Base-by-base conservation (phyloP, 2,797 vertebrate species). In the Alectoris magna region DNA sequence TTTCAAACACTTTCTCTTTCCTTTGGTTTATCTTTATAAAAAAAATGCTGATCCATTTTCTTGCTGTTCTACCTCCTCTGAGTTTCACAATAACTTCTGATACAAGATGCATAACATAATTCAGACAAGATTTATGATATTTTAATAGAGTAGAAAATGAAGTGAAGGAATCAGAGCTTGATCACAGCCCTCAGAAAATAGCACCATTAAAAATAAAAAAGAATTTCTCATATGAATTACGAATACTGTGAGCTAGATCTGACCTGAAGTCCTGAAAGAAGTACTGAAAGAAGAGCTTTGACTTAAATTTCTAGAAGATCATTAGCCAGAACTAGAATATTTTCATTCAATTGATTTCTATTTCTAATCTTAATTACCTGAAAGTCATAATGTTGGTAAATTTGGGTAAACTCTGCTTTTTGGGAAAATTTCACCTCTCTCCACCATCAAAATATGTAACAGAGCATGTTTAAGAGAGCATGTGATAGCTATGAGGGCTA, bases 31-130 rank as follows among this genome's bases (percentile, higher is more conserved):
- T 38, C 14, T 72, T 59, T 39, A 26, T 18, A 78, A 88, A 83
- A 83, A 72, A 90, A 64, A 55, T 78, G 39, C 58, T 59, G 64
- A 91, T 38, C 76, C 29, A 49, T 88, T 82, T 83, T 92, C 46
- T 83, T 81, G 11, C 39, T 72, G 56, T 38, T 83, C 43, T 53
- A 79, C 18, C 44, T 91, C 88, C 34, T 84, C 29, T 23, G 15
- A 23, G 36, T 91, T 88, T 68, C 70, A 70, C 31, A 10, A n/a
- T 2, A 9, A 58, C 29, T 73, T 39, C 29, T 58, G 75, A 48
- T 43, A 13, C 10, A 64, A 73, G 21, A 12, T 34, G 3, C n/a
- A 87, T 15, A 71, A 41, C 2, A 7, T 53, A 73, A 84, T n/a
- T 72, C 58, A 49, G 53, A 38, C 8, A 10, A 87, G 46, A 27